A percentile compares a stretch with the other conserved stretches of the same genome.
Evolutionary conservation across 2,888 invertebrate species (phyloP).

Genomic region (Pherbina coryleti): DNA sequence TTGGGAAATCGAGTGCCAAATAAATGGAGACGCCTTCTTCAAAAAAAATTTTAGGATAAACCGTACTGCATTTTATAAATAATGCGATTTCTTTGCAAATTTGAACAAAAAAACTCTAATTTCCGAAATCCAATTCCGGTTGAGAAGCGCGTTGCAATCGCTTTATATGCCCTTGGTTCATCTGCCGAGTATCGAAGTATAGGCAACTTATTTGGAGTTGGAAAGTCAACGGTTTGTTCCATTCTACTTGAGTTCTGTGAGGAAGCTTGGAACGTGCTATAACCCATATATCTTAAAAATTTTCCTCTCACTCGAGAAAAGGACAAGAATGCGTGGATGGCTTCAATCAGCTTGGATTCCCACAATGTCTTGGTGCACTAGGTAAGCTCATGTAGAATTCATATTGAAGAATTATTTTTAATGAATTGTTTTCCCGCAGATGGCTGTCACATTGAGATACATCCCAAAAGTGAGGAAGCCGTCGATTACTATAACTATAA

Average conservation of each 20-base stretch:
- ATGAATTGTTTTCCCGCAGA: background rate
- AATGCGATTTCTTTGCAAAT: background rate
- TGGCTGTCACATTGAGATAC: no score
- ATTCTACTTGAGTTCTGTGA: background rate
- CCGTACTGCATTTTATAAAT: background rate
- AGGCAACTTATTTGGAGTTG: constrained; percentile 13
- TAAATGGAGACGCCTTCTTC: background rate
- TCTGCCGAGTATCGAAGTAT: background rate
- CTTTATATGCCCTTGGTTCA: constrained; percentile 18
- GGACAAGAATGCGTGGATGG: constrained; percentile 28
- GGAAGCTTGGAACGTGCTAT: background rate
- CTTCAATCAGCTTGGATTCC: constrained; percentile 26
- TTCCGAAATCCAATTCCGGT: background rate
- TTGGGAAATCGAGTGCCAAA: background rate
- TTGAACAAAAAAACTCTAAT: background rate
- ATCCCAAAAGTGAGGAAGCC: no score
- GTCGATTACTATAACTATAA: no score
- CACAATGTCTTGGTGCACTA: no score
- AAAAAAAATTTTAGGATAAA: background rate
- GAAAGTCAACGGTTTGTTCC: background rate
- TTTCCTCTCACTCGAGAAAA: background rate
- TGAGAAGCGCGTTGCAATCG: constrained; percentile 26
- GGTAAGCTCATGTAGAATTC: background rate
- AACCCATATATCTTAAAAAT: no score
- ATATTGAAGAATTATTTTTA: background rate